Conservation (phyloP, 2,113 vertebrate genomes). For the Myotis yumanensis region DNA sequence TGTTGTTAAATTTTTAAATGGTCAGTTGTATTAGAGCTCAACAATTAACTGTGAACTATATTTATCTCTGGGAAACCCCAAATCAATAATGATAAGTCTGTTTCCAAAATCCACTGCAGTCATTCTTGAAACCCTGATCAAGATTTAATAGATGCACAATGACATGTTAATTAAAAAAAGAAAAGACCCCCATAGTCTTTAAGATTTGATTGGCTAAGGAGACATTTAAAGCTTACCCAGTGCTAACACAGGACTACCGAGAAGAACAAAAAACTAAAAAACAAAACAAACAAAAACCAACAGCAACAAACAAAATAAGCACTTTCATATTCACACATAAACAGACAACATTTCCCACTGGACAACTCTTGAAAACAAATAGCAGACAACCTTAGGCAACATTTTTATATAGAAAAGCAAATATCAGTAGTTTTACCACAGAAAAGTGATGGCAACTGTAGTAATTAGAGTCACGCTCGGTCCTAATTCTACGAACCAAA, state of each 20-base stretch:
- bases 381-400: slow-evolving; percentile 80
- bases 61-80: slow-evolving; percentile 85
- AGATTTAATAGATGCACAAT: slow-evolving; percentile 85
- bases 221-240: slow-evolving; percentile 83
- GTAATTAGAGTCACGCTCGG: slow-evolving; percentile 61
- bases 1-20: slow-evolving; percentile 82
- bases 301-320: slow-evolving; percentile 63
- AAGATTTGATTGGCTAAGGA: slow-evolving; percentile 81
- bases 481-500: slow-evolving; percentile 69
- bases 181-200: slow-evolving; percentile 78
- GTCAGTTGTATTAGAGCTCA: slow-evolving; percentile 87
- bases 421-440: slow-evolving; percentile 83
- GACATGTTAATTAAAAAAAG: slow-evolving; percentile 69
- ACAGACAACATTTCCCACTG: neutral
- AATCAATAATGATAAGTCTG: slow-evolving; percentile 83
- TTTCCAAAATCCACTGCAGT: slow-evolving; percentile 84
- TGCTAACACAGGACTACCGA: slow-evolving; percentile 63
- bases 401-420: slow-evolving; percentile 81
- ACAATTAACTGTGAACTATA: slow-evolving; percentile 85
- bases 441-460: slow-evolving; percentile 81
- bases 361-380: slow-evolving; percentile 74
- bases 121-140: slow-evolving; percentile 86
- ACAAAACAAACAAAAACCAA: slow-evolving; percentile 64
- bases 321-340: slow-evolving; percentile 60
- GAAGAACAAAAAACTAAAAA: slow-evolving; percentile 37